phyloP scores from a whole-genome alignment of 2,113 vertebrate species.

The Vombatus ursinus region DNA sequence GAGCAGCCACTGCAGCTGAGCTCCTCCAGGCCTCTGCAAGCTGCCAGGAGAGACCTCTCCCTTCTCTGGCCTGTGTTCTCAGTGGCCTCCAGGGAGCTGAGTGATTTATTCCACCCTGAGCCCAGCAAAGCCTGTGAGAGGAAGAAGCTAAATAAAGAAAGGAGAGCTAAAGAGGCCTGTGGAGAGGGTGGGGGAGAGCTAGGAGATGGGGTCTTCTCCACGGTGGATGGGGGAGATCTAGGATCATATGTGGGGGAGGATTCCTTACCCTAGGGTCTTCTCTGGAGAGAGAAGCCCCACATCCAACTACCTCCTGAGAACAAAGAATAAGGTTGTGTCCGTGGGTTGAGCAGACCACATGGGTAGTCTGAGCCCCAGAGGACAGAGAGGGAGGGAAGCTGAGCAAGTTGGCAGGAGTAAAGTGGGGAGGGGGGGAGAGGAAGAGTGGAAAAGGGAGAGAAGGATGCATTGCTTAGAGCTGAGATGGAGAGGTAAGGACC shows the following conservation, averaged over 20 bases:
- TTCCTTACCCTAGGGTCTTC: background rate
- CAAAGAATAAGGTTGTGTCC: background rate
- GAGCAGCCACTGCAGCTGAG: background rate
- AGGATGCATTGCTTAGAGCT: background rate
- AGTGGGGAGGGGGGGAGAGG: background rate
- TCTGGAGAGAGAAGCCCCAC: background rate
- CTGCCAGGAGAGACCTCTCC: slow-evolving; percentile 15
- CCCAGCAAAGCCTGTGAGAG: slow-evolving; percentile 17
- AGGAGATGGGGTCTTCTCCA: background rate
- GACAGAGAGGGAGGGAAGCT: background rate
- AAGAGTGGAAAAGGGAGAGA: background rate
- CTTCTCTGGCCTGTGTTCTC: slow-evolving; percentile 45
- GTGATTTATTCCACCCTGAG: slow-evolving; percentile 62
- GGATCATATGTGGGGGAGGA: background rate
- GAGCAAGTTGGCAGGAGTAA: background rate
- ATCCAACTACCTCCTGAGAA: background rate
- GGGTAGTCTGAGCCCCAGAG: background rate
- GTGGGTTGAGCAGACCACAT: slow-evolving; percentile 1
- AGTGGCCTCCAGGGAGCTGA: slow-evolving; percentile 51
- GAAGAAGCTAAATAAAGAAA: slow-evolving; percentile 22
- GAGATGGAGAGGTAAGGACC: background rate
- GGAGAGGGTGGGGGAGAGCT: background rate
- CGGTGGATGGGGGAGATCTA: background rate
- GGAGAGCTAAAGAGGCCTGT: background rate
- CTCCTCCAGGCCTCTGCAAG: background rate